phyloP scores from a whole-genome alignment of 2,113 vertebrate species.

The Gnathonemus echidnorhynchus region DNA sequence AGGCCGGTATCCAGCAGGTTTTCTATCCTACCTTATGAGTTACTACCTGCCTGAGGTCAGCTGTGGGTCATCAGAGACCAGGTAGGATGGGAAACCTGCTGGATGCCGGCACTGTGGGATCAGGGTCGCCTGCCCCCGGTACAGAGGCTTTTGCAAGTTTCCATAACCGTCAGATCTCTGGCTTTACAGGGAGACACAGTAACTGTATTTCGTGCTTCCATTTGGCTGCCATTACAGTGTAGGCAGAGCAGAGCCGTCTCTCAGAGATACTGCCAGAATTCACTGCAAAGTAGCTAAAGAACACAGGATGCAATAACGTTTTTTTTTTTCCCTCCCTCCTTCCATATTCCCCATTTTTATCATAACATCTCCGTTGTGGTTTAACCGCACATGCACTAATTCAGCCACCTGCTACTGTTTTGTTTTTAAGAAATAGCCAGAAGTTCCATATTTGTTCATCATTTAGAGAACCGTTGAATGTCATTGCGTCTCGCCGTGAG shows the following conservation, averaged over 20 bases:
- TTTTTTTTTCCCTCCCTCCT: background rate
- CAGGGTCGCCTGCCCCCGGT: background rate
- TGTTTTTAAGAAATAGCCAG: background rate
- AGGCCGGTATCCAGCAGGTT: background rate
- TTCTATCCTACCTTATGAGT: background rate
- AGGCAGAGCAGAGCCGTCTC: background rate
- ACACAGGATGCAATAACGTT: conserved; percentile 1
- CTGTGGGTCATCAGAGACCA: background rate
- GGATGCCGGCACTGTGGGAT: background rate
- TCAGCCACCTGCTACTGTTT: background rate
- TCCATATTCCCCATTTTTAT: background rate
- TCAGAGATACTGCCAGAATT: conserved; percentile 14
- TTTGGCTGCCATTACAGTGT: background rate
- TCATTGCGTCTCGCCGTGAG: background rate
- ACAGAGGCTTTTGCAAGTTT: background rate
- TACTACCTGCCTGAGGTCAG: background rate
- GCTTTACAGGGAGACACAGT: background rate
- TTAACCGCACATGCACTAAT: background rate
- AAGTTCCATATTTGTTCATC: background rate
- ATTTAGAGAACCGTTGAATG: background rate
- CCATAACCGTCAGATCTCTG: background rate
- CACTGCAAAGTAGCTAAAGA: conserved; percentile 5
- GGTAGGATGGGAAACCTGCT: background rate
- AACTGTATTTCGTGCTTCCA: conserved; percentile 8
- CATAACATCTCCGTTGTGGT: background rate